Evolutionary conservation across 2,797 vertebrate genomes (phyloP), one percentile per base, ranked within the genome.

Genomic region (Anableps anableps): DNA sequence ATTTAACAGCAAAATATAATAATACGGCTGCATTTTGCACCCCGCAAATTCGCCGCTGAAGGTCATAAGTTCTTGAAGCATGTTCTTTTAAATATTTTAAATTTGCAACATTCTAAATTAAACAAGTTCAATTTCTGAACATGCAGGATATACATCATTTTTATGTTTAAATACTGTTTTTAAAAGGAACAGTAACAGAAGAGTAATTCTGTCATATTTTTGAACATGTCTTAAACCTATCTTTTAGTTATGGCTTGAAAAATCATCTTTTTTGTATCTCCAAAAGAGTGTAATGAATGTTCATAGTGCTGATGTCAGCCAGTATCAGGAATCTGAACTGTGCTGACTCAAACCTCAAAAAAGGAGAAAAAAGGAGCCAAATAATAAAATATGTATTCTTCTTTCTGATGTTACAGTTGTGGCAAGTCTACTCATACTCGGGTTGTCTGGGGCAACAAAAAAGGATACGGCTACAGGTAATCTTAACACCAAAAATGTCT

Each of bases 371-470:
- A 17, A 4, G 72, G 13, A 74, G 21, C 29, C 29, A 23, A 75
- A 23, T 14, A 29, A 31, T 74, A 68, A 85, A 48, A 75, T 58
- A 16, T 79, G 41, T 2, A 80, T 85, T 55, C 79, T 5, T 86
- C 36, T 81, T 31, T 88, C 70, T 88, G 81, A 82, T 85, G 75
- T 85, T 86, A 71, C 97, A 99, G 99, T 98, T 98, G 97, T 98
- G 97, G 97, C 98, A 98, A 98, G 98, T 98, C 97, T 99, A 94
- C 97, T 98, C 96, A 97, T 99, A 94, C 95, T 99, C 94, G 98
- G 98, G 94, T 97, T 97, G 92, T 98, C 96, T 96, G 97, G 97
- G 93, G 97, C 98, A 95, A 97, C 98, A 90, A 99, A 98, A 96
- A 99, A 97, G 95, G 97, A 97, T 76, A 60, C 92, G 95, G 94